Evolutionary conservation across 2,888 invertebrate genomes (phyloP), one percentile per base, ranked within the genome.

Genomic region (Noctua janthe): DNA sequence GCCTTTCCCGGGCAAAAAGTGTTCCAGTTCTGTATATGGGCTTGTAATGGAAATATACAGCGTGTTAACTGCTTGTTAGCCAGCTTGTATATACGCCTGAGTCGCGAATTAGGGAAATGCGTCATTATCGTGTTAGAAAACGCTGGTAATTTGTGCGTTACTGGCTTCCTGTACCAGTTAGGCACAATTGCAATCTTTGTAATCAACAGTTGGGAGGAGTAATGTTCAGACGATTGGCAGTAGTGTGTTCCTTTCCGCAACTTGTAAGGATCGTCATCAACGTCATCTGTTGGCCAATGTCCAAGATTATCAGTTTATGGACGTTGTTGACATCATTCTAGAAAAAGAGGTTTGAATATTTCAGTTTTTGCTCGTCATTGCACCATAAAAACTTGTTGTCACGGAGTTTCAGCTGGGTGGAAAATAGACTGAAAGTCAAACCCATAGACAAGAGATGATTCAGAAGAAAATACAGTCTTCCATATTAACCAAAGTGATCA

Each of bases 91-190:
- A 56, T 71, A 76, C 62, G 39, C 29, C 67, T 43, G 15, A 64
- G 54, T 56, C 35, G 43, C 10, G 54, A 78, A 84, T 87, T 76
- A 78, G 87, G 87, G 84, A 85, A 87, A 84, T 78, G 71, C 56
- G 29, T 84, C 66, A 85, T 81, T 81, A 81, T 49, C 43, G 70
- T 23, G 84, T 81, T 81, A 79, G 79, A 56, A 84, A 81, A 71
- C 43, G 70, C 10, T 64, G 70, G 84, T 64, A 56, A 84, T 84
- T 81, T 81, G 70, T 84, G 54, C 39, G n/a, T 54, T 39, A 20
- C 43, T n/a, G 29, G 62, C 62, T 51, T 79, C 84, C 81, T 71
- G 79, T 35, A 70, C 59, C 17, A 70, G 54, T 70, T 70, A 13
- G 47, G 8, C 47, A 84, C 79, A 84, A 56, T 84, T 71, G 62